These are phyloP conservation scores for Brachionus angularis DNA, from an alignment of 1,140 invertebrate species.

Conservation along the genomic window DNA sequence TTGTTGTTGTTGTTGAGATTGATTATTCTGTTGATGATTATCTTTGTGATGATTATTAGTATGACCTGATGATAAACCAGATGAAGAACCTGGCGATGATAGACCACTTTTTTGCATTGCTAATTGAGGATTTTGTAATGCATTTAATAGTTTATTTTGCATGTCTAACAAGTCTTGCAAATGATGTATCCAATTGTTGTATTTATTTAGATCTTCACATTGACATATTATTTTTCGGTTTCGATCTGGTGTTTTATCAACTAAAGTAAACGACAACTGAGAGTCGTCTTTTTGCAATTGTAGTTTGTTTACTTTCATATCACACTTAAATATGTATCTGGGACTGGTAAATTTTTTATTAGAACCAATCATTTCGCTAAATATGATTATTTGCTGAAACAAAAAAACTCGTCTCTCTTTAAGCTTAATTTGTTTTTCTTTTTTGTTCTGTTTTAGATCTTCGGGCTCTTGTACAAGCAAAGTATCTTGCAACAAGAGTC, in stretches of 20 bases:
- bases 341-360: constrained; percentile 79
- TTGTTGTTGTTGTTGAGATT: constrained; percentile 3
- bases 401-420: constrained; percentile 92
- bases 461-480: constrained; percentile 69
- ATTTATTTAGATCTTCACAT: constrained; percentile 24
- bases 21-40: no score
- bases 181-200: constrained; percentile 23
- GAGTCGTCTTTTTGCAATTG: constrained; percentile 65
- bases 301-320: constrained; percentile 97
- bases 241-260: constrained; percentile 62
- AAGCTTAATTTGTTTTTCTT: constrained; percentile 59
- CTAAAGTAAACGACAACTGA: constrained; percentile 71
- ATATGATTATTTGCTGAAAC: constrained; percentile 96
- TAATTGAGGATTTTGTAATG: constrained; percentile 59
- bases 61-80: constrained; percentile 46
- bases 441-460: constrained; percentile 41
- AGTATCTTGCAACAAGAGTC: constrained; percentile 82
- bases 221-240: constrained; percentile 35
- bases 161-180: constrained; percentile 26
- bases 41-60: constrained; percentile 44
- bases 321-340: constrained; percentile 90
- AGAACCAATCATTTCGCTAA: constrained; percentile 86
- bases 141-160: constrained; percentile 60
- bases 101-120: constrained; percentile 43
- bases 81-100: constrained; percentile 47